Evolutionary conservation across 1,140 invertebrate genomes (phyloP), one percentile per base, ranked within the genome.

Genomic region (Drosophila tropicalis): DNA sequence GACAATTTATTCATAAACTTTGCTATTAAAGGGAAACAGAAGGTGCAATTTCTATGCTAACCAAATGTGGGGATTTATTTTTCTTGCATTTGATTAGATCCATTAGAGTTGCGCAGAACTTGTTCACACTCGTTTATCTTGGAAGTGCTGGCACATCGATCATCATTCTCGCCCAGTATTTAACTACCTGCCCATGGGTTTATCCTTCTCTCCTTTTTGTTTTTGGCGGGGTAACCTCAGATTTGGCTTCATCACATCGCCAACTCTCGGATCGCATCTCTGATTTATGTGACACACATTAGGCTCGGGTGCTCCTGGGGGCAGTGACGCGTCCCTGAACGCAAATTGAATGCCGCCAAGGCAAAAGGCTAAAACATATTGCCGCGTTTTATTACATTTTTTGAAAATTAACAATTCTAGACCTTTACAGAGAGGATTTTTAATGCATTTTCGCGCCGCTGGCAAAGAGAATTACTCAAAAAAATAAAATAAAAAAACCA

Each of bases 281-380:
- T 85, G 81, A 84, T 84, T 84, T 68, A 84, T 84, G 69, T 63
- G 69, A 71, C 77, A 85, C 66, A 73, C 77, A 85, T 84, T 84
- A 77, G 77, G 61, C 36, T 22, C 7, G 54, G 63, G 54, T 73
- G 47, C 22, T 63, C 36, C 15, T 39, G 36, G 36, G 10, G 36
- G 36, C 36, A 39, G 36, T 12, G 7, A 25, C 10, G 36, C 4
- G 25, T 62, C 22, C 10, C 41, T 36, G 34, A 44, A 66, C 32
- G 69, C 57, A 76, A 83, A 84, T 83, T 84, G 72, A 84, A 85
- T 70, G 81, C 47, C 57, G 41, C n/a, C 40, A 65, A 57, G 44
- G 55, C 60, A 61, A 61, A 69, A 25, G 44, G 10, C 67, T 67
- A 44, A 58, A 81, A 85, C 56, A 68, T 79, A 87, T 87, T 63